Conservation (phyloP, 2,888 invertebrate genomes). For the Punctoribates punctum region DNA sequence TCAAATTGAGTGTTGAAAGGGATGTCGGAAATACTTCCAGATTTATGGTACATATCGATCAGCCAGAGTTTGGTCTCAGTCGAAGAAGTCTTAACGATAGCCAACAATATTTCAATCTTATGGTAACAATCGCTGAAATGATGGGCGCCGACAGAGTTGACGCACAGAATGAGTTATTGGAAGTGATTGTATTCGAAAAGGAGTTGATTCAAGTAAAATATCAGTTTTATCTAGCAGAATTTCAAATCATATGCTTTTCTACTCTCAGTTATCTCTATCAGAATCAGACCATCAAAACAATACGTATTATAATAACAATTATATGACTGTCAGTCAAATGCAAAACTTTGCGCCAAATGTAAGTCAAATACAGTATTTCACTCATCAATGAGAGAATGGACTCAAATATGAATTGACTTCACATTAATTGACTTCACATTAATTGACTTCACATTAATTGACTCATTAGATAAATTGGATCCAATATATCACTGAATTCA, state of each 20-base stretch:
- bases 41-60: not conserved
- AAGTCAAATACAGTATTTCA: not conserved
- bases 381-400: not conserved
- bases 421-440: not conserved
- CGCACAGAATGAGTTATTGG: slow-evolving; percentile 10
- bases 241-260: not conserved
- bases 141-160: slow-evolving; percentile 8
- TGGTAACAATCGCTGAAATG: slow-evolving; percentile 18
- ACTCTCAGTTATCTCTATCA: not conserved
- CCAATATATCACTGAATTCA: slow-evolving; percentile 23
- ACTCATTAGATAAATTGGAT: slow-evolving; percentile 26
- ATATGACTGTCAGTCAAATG: slow-evolving; percentile 2
- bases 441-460: not conserved
- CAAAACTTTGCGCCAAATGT: slow-evolving; percentile 15
- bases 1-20: not conserved
- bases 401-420: not conserved
- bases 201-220: not conserved
- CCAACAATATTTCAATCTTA: slow-evolving; percentile 4
- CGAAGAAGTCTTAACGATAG: not conserved
- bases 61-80: not conserved
- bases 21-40: not conserved
- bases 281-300: slow-evolving; percentile 14
- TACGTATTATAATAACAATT: slow-evolving; percentile 7
- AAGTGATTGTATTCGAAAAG: not conserved
- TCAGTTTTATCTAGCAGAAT: not conserved